A percentile compares a stretch with the other conserved stretches of the same genome.
These are phyloP conservation scores for Panonychus citri DNA, from an alignment of 1,140 invertebrate species.

Conservation along the genomic window DNA sequence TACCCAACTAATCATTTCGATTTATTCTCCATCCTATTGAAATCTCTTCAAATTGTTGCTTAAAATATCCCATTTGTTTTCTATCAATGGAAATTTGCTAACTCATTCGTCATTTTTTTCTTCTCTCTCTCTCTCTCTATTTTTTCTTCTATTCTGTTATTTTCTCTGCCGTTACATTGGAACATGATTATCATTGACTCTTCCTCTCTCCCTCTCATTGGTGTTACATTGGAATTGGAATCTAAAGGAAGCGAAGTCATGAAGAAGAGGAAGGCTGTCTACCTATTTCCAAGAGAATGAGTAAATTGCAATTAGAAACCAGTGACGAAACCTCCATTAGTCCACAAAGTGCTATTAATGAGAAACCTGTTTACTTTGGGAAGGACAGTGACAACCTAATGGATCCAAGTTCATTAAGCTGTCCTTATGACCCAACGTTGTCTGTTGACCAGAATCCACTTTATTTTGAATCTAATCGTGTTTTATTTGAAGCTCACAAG, in stretches of 20 bases:
- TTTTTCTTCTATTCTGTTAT: background rate
- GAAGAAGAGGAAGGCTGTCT: background rate
- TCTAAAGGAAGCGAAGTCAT: background rate
- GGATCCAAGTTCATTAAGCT: background rate
- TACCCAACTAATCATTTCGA: too few species aligned
- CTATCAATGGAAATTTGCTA: background rate
- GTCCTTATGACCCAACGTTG: conserved; percentile 1
- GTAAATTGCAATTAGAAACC: background rate
- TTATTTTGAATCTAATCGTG: conserved; percentile 7
- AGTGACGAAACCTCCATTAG: background rate
- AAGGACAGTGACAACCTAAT: background rate
- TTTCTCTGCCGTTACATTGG: background rate
- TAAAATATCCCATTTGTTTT: too few species aligned
- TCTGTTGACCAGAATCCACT: conserved; percentile 2
- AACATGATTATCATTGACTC: background rate
- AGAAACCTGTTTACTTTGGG: background rate
- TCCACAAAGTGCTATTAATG: background rate
- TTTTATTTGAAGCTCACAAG: conserved; percentile 7
- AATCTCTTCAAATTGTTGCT: too few species aligned
- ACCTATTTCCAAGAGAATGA: background rate
- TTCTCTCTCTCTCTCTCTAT: background rate
- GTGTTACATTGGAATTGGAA: background rate
- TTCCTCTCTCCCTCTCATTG: background rate
- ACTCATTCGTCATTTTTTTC: background rate
- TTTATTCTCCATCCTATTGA: too few species aligned